Base-by-base conservation (phyloP, 2,113 vertebrate species). In the Ahaetulla prasina region DNA sequence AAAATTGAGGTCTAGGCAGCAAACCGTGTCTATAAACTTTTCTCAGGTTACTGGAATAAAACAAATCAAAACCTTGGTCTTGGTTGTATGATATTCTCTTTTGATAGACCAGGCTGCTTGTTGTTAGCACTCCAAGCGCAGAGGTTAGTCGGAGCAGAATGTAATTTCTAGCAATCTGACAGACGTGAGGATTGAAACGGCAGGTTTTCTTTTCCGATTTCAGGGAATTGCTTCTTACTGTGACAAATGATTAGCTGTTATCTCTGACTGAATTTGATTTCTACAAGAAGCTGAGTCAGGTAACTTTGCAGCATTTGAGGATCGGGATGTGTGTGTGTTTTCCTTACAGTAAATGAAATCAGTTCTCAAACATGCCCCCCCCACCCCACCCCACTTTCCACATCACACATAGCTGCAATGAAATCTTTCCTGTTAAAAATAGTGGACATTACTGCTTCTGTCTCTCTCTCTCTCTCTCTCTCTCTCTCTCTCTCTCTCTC, bases 201-300 rank as follows among this genome's bases (percentile, higher is more conserved):
- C 97, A 97, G 98, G 98, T 98, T 98, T 98, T 98, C 98, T 98
- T 96, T 97, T 98, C 97, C 98, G 98, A 99, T 99, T 98, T 98
- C 98, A 97, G 98, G 98, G 98, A 99, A 99, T 99, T 99, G 98
- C 98, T 99, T 99, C 98, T 99, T 98, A 97, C 97, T 98, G 98
- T 98, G 98, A 99, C 98, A 98, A 99, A 99, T 99, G 99, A 99
- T 99, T 99, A 99, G 98, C 98, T 97, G 98, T 98, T 99, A 99
- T 99, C 98, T 99, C 96, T 18, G 98, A 97, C 97, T 96, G 98
- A 99, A 98, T 99, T 99, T 99, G 98, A 99, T 99, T 98, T 98
- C 98, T 97, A 95, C 98, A 97, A 98, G 98, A 97, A 98, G 98
- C 99, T 99, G 98, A 99, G 98, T 99, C 99, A 99, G 99, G 99